Percentiles rank a stretch among this genome's conserved stretches.
Conservation (phyloP, 2,113 vertebrate species). For the Heptranchias perlo region DNA sequence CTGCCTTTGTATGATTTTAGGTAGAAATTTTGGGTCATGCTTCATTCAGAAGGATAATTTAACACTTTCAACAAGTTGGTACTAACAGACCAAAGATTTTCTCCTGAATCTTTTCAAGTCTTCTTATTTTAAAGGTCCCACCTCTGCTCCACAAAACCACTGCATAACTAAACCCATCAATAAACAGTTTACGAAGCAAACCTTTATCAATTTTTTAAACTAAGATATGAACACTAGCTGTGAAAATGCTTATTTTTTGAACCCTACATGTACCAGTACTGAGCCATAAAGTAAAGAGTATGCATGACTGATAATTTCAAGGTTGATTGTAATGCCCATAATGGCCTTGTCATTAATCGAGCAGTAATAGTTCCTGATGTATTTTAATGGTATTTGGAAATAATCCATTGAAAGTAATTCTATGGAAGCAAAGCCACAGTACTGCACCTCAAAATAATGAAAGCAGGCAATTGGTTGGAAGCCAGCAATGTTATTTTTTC, state of each 20-base stretch:
- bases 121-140: neutral
- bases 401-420: neutral
- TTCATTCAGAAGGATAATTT: neutral
- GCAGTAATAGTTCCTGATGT: neutral
- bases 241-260: neutral
- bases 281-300: neutral
- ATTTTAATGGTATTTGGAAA: neutral
- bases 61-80: neutral
- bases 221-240: neutral
- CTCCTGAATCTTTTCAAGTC: neutral
- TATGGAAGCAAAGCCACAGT: neutral
- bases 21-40: neutral
- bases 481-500: neutral
- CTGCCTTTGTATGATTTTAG: neutral
- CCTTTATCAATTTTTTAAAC: no score
- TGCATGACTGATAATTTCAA: neutral
- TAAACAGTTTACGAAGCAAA: neutral
- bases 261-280: neutral
- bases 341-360: neutral
- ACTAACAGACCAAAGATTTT: neutral
- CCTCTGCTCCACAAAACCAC: neutral
- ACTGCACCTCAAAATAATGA: neutral
- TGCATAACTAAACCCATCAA: neutral
- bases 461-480: neutral
- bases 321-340: neutral